Base-by-base conservation (phyloP, 2,797 vertebrate genomes). In the Hipposideros larvatus region DNA sequence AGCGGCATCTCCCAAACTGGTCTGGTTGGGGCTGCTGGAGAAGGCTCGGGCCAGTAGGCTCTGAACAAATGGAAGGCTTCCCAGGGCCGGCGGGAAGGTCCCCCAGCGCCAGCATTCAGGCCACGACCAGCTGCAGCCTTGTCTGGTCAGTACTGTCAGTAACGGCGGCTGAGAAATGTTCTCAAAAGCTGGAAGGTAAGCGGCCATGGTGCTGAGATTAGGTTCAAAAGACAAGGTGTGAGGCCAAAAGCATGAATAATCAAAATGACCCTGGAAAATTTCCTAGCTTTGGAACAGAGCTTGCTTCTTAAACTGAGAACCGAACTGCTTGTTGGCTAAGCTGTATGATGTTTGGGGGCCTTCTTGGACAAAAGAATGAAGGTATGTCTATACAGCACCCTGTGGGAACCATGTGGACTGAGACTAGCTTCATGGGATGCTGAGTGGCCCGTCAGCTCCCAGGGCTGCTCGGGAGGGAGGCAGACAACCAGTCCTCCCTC, bases 401-500 rank as follows among this genome's bases (percentile, higher is more conserved):
- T 9, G 26, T 0, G n/a, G 18, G 63, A 31, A 34, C 73, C 78
- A 11, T 28, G 2, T 0, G 37, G 16, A 57, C 37, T 21, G 16
- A 37, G 63, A 7, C 68, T 26, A 5, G 26, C 18, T 1, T 13
- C 11, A 19, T 0, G 4, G 26, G n/a, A 13, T 0, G 70, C 16
- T 0, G 9, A 28, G 48, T 28, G 53, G 34, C 43, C 55, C 37
- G 11, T 19, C 15, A 0, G 46, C 63, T 16, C 51, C 3, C 22
- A 11, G 28, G 78, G 71, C 46, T 5, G 31, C 86, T 0, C 15
- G 15, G 31, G 41, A 24, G 66, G 41, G 18, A 18, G 22, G 73
- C 3, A 8, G 43, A 19, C 28, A 19, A 18, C 0, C 1, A 2
- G 7, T 0, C 22, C 9, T 10, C 11, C 22, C 14, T 34, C 34